Conservation (phyloP, 1,140 invertebrate species). For the Drosophila sulfurigaster region DNA sequence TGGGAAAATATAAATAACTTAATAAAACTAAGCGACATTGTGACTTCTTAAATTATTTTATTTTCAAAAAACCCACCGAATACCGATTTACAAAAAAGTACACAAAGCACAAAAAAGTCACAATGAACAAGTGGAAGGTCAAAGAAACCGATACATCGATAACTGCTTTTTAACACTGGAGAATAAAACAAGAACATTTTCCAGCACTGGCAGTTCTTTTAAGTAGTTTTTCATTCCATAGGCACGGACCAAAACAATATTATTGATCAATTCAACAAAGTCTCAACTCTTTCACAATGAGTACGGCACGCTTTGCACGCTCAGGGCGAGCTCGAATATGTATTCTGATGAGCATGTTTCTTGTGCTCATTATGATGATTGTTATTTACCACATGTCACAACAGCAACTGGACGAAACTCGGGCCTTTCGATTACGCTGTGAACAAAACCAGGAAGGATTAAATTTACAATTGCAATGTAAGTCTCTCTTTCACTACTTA, state of each 20-base stretch:
- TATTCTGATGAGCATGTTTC: conserved; percentile 84
- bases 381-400: conserved; percentile 86
- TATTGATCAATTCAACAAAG: conserved; percentile 17
- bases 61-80: no score
- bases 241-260: conserved; percentile 18
- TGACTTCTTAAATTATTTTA: no score
- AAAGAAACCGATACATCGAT: conserved; percentile 6
- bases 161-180: conserved; percentile 24
- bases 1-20: no score
- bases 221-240: conserved; percentile 44
- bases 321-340: conserved; percentile 86
- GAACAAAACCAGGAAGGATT: conserved; percentile 86
- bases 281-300: conserved; percentile 74
- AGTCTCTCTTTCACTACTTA: conserved; percentile 9
- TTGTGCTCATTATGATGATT: conserved; percentile 85
- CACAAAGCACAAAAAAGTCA: background rate
- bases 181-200: conserved; percentile 45
- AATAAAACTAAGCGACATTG: no score
- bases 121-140: conserved; percentile 27
- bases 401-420: conserved; percentile 85
- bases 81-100: background rate
- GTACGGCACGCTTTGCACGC: conserved; percentile 85
- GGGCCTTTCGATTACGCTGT: conserved; percentile 84
- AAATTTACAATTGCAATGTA: conserved; percentile 86
- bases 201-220: conserved; percentile 46